Conservation (phyloP, 2,113 vertebrate genomes). For the Sinocyclocheilus maitianheensis region DNA sequence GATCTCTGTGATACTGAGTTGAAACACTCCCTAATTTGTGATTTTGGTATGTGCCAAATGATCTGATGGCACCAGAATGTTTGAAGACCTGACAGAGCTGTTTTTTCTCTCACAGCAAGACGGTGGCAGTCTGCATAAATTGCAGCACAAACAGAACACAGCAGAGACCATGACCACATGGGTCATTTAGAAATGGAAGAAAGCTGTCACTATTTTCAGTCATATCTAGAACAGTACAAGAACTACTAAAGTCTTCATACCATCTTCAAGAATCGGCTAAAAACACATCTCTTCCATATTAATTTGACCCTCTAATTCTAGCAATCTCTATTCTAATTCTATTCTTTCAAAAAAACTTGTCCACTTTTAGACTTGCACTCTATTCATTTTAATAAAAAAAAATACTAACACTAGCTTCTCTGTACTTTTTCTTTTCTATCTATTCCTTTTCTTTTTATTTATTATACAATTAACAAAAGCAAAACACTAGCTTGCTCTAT, state of each 20-base stretch:
- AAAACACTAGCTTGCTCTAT: too few species aligned
- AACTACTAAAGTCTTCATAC: background rate
- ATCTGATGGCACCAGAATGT: constrained; percentile 10
- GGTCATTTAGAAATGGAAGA: constrained; percentile 17
- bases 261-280: too few species aligned
- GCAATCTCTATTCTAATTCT: too few species aligned
- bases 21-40: constrained; percentile 32
- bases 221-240: background rate
- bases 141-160: constrained; percentile 2
- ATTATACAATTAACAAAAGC: too few species aligned
- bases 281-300: too few species aligned
- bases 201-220: background rate
- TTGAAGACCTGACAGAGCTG: background rate
- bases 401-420: too few species aligned
- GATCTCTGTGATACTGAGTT: background rate
- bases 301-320: too few species aligned
- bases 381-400: too few species aligned
- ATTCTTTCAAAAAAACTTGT: too few species aligned
- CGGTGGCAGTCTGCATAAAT: constrained; percentile 3
- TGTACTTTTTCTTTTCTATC: too few species aligned
- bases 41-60: constrained; percentile 16
- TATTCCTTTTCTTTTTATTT: too few species aligned
- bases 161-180: background rate
- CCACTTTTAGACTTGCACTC: too few species aligned
- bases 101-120: background rate